Evolutionary conservation across 2,113 vertebrate genomes (phyloP).

Genomic region (Panthera uncia): DNA sequence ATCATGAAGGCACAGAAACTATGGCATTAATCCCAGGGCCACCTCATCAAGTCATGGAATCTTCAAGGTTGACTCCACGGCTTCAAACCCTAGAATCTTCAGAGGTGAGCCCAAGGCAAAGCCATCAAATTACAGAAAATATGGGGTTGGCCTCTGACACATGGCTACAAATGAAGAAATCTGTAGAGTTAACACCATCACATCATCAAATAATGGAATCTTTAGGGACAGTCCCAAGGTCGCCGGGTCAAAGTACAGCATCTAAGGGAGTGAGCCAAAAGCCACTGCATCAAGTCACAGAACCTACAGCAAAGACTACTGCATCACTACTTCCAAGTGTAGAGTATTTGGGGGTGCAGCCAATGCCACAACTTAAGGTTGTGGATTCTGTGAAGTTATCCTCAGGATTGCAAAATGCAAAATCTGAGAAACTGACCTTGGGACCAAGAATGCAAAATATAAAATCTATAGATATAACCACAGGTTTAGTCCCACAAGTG

Average conservation of each 20-base stretch:
- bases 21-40: not conserved
- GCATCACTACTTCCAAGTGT: not conserved
- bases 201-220: slow-evolving; percentile 25
- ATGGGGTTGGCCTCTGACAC: slow-evolving; percentile 6
- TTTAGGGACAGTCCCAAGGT: not conserved
- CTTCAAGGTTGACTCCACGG: not conserved
- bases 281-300: slow-evolving; percentile 19
- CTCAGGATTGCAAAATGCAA: slow-evolving; percentile 25
- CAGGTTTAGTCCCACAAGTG: not conserved
- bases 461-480: slow-evolving; percentile 26
- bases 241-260: not conserved
- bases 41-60: slow-evolving; percentile 1
- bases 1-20: slow-evolving; percentile 28
- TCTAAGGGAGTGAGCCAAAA: slow-evolving; percentile 9
- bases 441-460: slow-evolving; percentile 9
- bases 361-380: not conserved
- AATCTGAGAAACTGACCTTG: not conserved
- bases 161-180: not conserved
- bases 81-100: slow-evolving; percentile 16
- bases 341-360: not conserved
- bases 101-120: not conserved
- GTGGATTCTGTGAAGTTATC: not conserved
- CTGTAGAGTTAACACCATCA: not conserved
- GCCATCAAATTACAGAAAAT: not conserved
- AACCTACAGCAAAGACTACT: not conserved